phyloP scores from a whole-genome alignment of 2,888 invertebrate genomes.

The Epsilonema sp. region DNA sequence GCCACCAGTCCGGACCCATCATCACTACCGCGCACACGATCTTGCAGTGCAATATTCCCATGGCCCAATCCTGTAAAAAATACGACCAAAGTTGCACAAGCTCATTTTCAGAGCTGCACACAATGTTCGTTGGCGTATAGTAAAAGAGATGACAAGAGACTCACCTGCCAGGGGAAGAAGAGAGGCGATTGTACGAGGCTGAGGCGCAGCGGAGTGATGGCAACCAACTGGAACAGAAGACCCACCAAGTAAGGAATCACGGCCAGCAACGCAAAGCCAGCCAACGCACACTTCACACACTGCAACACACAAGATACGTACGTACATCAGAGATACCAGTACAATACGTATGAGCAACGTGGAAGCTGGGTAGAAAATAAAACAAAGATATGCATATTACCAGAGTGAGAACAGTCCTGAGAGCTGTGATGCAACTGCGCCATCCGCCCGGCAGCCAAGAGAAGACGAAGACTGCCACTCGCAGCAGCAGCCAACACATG shows the following conservation, averaged over 20 bases:
- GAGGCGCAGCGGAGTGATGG: conserved; percentile 71
- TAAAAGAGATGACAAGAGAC: background rate
- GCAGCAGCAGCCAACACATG: conserved; percentile 73
- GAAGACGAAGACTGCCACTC: conserved; percentile 56
- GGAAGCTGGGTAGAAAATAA: too few species aligned
- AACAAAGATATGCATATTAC: too few species aligned
- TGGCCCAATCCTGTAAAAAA: conserved; percentile 66
- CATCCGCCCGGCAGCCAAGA: conserved; percentile 77
- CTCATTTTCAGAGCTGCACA: background rate
- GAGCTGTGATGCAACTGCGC: too few species aligned
- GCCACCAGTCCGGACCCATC: conserved; percentile 90
- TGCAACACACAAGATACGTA: too few species aligned
- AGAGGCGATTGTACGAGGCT: conserved; percentile 67
- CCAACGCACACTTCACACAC: conserved; percentile 53
- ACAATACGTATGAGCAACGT: too few species aligned
- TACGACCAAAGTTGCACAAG: background rate
- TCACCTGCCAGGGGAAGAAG: conserved; percentile 39
- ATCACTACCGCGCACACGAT: conserved; percentile 84
- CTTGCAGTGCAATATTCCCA: conserved; percentile 90
- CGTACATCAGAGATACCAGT: too few species aligned
- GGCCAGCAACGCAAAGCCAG: conserved; percentile 50
- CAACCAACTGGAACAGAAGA: conserved; percentile 63
- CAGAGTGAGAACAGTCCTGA: too few species aligned
- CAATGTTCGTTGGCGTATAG: background rate
- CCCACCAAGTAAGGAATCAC: conserved; percentile 79